phyloP scores from a whole-genome alignment of 2,888 invertebrate genomes.

The Antheraea yamamai region DNA sequence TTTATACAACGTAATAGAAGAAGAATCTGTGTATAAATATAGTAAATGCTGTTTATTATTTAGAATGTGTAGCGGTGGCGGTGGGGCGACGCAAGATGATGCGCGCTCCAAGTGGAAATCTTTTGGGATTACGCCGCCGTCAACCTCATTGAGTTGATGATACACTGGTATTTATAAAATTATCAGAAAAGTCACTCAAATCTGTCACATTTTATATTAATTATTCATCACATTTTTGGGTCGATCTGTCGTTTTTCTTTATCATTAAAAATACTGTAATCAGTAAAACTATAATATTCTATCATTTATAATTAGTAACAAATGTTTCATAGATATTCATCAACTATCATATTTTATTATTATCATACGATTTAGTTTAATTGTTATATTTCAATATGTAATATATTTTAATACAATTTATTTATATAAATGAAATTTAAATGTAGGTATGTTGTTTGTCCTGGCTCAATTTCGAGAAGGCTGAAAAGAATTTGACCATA shows the following conservation, averaged over 20 bases:
- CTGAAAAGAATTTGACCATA: no score
- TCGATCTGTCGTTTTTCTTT: no score
- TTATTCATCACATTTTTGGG: no score
- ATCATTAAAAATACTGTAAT: no score
- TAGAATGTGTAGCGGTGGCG: constrained; percentile 81
- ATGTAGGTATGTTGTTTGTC: no score
- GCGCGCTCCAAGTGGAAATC: constrained; percentile 83
- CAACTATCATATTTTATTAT: neutral
- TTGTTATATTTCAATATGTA: neutral
- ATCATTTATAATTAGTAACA: neutral
- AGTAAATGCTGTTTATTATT: constrained; percentile 77
- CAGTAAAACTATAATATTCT: no score
- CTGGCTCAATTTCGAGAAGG: no score
- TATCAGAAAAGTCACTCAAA: neutral
- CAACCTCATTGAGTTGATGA: constrained; percentile 51
- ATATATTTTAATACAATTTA: neutral
- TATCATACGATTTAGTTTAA: neutral
- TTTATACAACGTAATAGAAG: constrained; percentile 15
- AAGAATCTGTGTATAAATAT: constrained; percentile 37
- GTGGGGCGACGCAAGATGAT: constrained; percentile 75
- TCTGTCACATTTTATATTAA: no score
- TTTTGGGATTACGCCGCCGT: constrained; percentile 80
- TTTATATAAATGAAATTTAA: neutral
- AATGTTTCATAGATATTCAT: neutral
- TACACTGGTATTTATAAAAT: constrained; percentile 40